Evolutionary conservation across 2,888 invertebrate genomes (phyloP), one percentile per base, ranked within the genome.

Genomic region (Diarsia mendica): DNA sequence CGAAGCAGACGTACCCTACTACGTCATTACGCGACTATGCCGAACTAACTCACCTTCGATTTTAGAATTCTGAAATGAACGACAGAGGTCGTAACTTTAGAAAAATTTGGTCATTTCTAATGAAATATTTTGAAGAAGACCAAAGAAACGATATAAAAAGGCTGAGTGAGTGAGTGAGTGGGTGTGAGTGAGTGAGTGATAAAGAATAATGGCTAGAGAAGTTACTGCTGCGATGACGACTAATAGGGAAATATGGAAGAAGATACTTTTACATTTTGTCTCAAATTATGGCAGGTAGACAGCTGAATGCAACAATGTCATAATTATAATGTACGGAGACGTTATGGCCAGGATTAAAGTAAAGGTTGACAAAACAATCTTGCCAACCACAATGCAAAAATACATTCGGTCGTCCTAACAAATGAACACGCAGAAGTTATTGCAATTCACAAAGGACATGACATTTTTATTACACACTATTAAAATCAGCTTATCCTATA

Each of bases 401-500:
- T 23, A 49, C 23, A 46, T 67, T 28, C 28, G 28, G 58, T 55
- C 3, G 2, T 0, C 33, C 10, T 33, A 51, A 68, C 53, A 80
- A 84, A 75, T 61, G 51, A 81, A 66, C 72, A 72, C 53, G 65
- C 48, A 80, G 60, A 68, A 82, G n/a, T 83, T 65, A 66, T 61
- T 49, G 55, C 39, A 46, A 18, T 77, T 53, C 44, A 79, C 67
- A 72, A 85, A 77, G 39, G 60, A 20, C 46, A 20, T 68, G 76
- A 79, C 72, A 83, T 82, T 72, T 85, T 80, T 70, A 82, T 87
- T 80, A 79, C 71, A 82, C 61, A 77, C 85, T 83, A 87, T 87
- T 88, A 87, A 87, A 87, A 88, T 85, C 82, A 78, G 85, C 84
- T 88, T 88, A 87, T 90, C 89, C 48, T 75, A 77, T 88, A 88